Base-by-base conservation (phyloP, 1,140 invertebrate species). In the Cylas formicarius region DNA sequence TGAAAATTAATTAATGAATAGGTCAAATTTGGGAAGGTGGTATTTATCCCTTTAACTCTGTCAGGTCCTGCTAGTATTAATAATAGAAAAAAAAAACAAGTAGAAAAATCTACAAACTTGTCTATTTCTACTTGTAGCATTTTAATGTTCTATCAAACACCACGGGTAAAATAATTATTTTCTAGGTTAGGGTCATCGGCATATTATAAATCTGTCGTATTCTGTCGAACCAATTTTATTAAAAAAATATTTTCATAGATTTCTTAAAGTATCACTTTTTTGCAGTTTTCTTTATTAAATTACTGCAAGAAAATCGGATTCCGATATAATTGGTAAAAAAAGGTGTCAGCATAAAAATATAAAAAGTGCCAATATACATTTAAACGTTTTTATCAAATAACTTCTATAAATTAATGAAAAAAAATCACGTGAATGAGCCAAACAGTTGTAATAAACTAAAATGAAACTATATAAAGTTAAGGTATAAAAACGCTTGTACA, bases 401-500 rank as follows among this genome's bases (percentile, higher is more conserved):
- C 19, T 35, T 20, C 16, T 7, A 35, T n/a, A 7, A 14, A 8
- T 8, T 26, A 26, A 8, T 8, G 3, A 35, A 16, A 35, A 11
- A 35, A 17, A 35, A 17, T 11, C 5, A 13, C 13, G 19, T 35
- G 33, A 20, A 35, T 35, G 14, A 16, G 13, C 9, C 7, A 14
- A 8, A 40, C 18, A 28, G 38, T 29, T 9, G 27, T n/a, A 9
- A 10, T 14, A 33, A 24, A 28, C 6, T 40, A 36, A 36, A n/a
- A n/a, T 11, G 7, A 31, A 31, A 6, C 13, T 31, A 31, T 6
- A 31, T 37, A 37, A 37, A 10, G 23, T n/a, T n/a, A n/a, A n/a
- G n/a, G n/a, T n/a, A n/a, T 17, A 20, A 26, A 14, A 23, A 43
- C 20, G 47, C 47, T 32, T 49, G 47, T 49, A 49, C 47, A 49